Evolutionary conservation across 2,888 invertebrate species (phyloP), one percentile per base, ranked within the genome.

Genomic region (Sceliomorpha sp.): DNA sequence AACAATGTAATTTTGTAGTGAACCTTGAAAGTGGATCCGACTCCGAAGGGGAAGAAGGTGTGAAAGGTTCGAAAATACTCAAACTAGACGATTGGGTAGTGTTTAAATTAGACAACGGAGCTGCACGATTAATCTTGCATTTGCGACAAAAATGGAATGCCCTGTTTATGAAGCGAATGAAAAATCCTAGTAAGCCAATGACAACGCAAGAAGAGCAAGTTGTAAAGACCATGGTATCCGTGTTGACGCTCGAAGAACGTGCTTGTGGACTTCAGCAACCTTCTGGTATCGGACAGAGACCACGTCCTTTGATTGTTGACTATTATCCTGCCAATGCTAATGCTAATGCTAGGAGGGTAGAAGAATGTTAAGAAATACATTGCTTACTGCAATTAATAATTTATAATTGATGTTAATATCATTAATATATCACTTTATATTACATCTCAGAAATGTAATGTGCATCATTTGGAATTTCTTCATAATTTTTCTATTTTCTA

Each of bases 21-120:
- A 75, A 81, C 20, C 82, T 83, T 1, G 88, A 88, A 44, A 88
- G 86, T 51, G 88, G 88, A 45, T 88, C 88, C 1, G 91, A 91
- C 75, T 91, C 90, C 39, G 91, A 91, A 75, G 89, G 88, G 40
- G 90, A 91, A 70, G 89, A 89, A 45, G 87, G 88, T 15, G 88
- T 89, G 9, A 90, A 90, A 40, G 88, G 86, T 1, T 89, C 88
- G 27, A 89, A 90, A 4, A 88, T 89, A 31, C 88, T 95, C 27
- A 91, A 92, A 37, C 87, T 95, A 0, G 94, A 95, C 80, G 93
- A 94, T 62, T 95, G 94, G 94, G 91, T 94, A 69, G 91, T 92
- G 1, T 95, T 95, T 83, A 91, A 92, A 31, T 90, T 93, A 0
- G 93, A 93, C 80, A 91, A 91, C 0, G 92, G 93, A 15, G 92